A percentile compares a stretch with the other conserved stretches of the same genome.
Evolutionary conservation across 2,113 vertebrate species (phyloP).

Genomic region (Platanista minor): DNA sequence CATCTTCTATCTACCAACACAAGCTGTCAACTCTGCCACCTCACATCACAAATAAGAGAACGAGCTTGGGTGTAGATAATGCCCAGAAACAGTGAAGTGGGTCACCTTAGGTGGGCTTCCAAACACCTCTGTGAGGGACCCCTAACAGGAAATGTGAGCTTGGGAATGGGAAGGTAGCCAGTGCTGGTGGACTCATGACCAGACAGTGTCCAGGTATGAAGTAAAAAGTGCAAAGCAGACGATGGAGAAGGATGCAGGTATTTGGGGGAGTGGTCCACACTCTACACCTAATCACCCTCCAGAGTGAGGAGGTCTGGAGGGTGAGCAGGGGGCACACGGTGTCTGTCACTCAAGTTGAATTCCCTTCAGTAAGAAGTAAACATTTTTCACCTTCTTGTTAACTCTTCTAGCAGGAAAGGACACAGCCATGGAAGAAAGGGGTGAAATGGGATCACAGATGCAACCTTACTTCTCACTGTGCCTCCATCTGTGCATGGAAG

Average conservation of each 20-base stretch:
- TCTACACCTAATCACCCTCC: background rate
- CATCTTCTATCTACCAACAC: background rate
- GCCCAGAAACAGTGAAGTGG: background rate
- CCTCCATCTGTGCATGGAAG: background rate
- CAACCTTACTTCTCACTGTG: background rate
- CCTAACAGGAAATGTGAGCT: fast-evolving
- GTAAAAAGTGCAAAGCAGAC: fast-evolving
- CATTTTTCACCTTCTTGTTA: background rate
- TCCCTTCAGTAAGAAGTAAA: background rate
- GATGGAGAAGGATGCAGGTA: fast-evolving
- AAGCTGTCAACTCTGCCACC: background rate
- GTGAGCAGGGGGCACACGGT: background rate
- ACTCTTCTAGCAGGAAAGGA: background rate
- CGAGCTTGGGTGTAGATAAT: background rate
- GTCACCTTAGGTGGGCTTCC: background rate
- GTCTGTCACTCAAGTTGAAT: too few relatives aligned
- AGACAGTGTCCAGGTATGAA: fast-evolving
- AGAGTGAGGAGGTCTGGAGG: background rate
- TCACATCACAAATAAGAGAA: background rate
- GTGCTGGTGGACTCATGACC: fast-evolving
- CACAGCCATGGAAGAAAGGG: fast-evolving
- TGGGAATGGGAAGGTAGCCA: fast-evolving
- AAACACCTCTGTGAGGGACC: background rate
- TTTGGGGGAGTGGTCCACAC: fast-evolving
- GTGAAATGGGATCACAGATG: background rate